phyloP scores from a whole-genome alignment of 2,113 vertebrate genomes.

The Cromileptes altivelis region DNA sequence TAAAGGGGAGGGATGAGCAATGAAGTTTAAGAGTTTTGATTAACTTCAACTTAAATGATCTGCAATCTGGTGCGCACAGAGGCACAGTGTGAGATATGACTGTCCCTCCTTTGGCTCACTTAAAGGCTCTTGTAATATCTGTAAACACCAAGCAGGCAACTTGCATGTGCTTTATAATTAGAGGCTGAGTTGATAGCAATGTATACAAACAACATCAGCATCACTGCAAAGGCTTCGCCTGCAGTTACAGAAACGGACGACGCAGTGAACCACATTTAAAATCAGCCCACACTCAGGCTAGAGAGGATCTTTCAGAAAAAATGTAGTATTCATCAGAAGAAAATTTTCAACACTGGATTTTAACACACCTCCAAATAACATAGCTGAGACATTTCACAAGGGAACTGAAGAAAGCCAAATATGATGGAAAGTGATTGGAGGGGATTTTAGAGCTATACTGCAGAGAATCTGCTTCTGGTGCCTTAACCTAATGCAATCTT shows the following conservation, averaged over 20 bases:
- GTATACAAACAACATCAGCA: constrained; percentile 8
- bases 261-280: not conserved
- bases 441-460: not conserved
- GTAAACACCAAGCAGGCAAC: not conserved
- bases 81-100: not conserved
- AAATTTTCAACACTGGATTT: not conserved
- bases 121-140: not conserved
- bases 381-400: not conserved
- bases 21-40: constrained; percentile 12
- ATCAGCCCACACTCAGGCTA: not conserved
- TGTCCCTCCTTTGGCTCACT: not conserved
- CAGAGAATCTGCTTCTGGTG: not conserved
- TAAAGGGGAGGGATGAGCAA: not conserved
- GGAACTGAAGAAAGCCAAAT: not conserved
- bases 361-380: not conserved
- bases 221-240: not conserved
- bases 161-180: not conserved
- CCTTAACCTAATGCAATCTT: not conserved
- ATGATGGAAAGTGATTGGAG: not conserved
- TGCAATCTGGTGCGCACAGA: not conserved
- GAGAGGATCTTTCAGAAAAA: not conserved
- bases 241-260: not conserved
- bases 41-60: constrained; percentile 18
- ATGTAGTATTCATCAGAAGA: not conserved
- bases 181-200: constrained; percentile 2